phyloP scores from a whole-genome alignment of 2,888 invertebrate species.

The Caenorhabditis macrosperma region DNA sequence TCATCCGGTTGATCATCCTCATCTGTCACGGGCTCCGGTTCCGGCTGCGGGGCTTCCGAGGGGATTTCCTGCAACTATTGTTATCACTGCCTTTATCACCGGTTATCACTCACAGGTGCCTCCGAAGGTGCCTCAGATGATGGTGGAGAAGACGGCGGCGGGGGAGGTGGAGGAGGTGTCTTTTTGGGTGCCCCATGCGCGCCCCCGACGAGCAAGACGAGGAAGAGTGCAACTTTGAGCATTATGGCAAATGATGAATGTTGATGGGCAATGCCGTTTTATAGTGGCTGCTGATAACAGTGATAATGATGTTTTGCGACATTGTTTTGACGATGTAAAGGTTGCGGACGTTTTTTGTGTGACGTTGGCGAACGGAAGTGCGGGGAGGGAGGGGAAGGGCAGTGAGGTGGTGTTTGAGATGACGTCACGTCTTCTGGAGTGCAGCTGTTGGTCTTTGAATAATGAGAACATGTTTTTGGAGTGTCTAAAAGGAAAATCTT shows the following conservation, averaged over 20 bases:
- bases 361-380: conserved; percentile 7
- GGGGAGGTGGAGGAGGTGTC: conserved; percentile 13
- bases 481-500: too few relatives aligned
- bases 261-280: conserved; percentile 11
- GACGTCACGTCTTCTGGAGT: too few relatives aligned
- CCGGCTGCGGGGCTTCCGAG: too few relatives aligned
- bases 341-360: conserved; percentile 15
- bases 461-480: too few relatives aligned
- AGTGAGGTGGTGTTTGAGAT: too few relatives aligned
- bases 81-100: too few relatives aligned
- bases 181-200: conserved; percentile 5
- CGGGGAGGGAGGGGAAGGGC: too few relatives aligned
- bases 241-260: neutral
- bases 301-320: conserved; percentile 30
- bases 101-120: neutral
- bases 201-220: conserved; percentile 16
- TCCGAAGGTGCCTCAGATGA: neutral
- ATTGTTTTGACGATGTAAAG: neutral
- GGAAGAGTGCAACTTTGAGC: conserved; percentile 8
- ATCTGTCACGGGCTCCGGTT: too few relatives aligned
- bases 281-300: conserved; percentile 13
- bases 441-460: too few relatives aligned
- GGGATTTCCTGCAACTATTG: too few relatives aligned
- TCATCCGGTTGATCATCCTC: too few relatives aligned
- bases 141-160: neutral